A percentile compares a stretch with the other conserved stretches of the same genome.
Conservation (phyloP, 2,113 vertebrate species). For the Isurus oxyrinchus region DNA sequence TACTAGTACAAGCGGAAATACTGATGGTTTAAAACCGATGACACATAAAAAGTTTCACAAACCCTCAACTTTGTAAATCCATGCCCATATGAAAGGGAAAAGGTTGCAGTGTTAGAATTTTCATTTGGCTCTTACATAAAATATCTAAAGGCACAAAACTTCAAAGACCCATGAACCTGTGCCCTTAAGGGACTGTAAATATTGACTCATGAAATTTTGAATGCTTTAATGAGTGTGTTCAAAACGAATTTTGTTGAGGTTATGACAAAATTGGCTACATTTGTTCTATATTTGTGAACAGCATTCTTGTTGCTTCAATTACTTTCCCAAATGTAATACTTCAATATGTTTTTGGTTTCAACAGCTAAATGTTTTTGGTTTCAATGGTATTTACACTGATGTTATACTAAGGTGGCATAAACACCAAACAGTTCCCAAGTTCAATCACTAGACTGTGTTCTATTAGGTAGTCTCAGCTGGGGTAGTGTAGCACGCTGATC, state of each 20-base stretch:
- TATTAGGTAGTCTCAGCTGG: neutral
- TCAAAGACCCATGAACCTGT: slow-evolving; percentile 53
- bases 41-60: slow-evolving; percentile 54
- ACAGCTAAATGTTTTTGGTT: neutral
- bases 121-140: slow-evolving; percentile 45
- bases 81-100: slow-evolving; percentile 46
- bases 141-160: slow-evolving; percentile 48
- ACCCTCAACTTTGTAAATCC: slow-evolving; percentile 45
- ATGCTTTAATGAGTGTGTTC: slow-evolving; percentile 44
- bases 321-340: neutral
- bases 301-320: neutral
- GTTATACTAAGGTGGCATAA: too few relatives aligned
- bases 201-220: slow-evolving; percentile 44
- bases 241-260: slow-evolving; percentile 42
- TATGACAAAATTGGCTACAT: neutral
- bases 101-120: slow-evolving; percentile 48
- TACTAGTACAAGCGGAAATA: slow-evolving; percentile 56
- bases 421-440: neutral
- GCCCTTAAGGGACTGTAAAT: slow-evolving; percentile 50
- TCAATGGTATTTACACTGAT: neutral
- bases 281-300: neutral
- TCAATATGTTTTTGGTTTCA: neutral
- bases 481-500: neutral
- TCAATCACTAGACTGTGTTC: neutral
- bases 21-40: slow-evolving; percentile 54